Conservation (phyloP, 2,113 vertebrate genomes). For the Tricholaema leucomelas region DNA sequence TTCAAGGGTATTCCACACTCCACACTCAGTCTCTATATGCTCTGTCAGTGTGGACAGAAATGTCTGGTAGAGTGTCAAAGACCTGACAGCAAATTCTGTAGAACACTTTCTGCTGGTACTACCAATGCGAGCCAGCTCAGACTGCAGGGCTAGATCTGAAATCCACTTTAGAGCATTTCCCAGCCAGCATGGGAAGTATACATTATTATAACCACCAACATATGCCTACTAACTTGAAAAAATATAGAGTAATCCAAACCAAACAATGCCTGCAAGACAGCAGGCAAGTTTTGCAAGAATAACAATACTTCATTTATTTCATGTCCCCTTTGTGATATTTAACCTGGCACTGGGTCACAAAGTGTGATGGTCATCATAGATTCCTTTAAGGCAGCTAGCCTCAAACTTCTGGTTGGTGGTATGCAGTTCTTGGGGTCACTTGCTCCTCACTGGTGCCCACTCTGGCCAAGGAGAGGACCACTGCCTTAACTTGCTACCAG, state of each 20-base stretch:
- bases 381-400: background rate
- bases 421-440: background rate
- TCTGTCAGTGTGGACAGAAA: background rate
- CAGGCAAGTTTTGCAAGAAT: background rate
- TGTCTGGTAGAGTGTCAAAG: background rate
- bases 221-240: background rate
- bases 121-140: background rate
- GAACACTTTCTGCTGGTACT: background rate
- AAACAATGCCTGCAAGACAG: background rate
- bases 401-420: background rate
- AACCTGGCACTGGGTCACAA: background rate
- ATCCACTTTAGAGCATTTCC: background rate
- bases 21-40: accelerated
- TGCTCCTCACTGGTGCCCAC: background rate
- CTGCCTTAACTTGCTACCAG: background rate
- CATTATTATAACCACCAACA: background rate
- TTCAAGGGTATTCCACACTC: background rate
- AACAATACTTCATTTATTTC: background rate
- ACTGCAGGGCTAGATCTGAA: background rate
- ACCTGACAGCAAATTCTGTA: background rate
- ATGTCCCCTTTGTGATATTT: background rate
- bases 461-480: background rate
- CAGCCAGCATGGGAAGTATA: background rate
- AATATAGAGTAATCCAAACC: background rate
- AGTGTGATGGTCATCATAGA: accelerated